Base-by-base conservation (phyloP, 2,797 vertebrate species). In the Buceros bicornis region DNA sequence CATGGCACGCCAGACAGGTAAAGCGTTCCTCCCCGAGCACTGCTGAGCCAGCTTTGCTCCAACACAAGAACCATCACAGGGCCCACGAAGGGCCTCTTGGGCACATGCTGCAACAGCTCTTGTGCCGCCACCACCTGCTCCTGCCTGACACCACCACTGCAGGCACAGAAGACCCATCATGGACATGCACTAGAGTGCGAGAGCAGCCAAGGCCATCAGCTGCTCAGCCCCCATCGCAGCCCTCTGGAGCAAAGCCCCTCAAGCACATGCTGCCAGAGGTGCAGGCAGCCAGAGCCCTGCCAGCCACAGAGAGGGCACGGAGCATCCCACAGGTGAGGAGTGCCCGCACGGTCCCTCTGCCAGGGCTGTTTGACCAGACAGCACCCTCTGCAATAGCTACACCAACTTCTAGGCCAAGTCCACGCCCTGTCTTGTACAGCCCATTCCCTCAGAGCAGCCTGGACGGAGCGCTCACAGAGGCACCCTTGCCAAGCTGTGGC, bases 141-240 rank as follows among this genome's bases (percentile, higher is more conserved):
- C 0, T 4, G 51, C 48, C 50, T 47, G 19, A 19, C 26, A 35
- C 35, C 22, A 3, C 18, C 0, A 3, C 60, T 17, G 31, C 31
- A 9, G 16, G 37, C 3, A 0, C 40, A 21, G 25, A 17, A 16
- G 31, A 13, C 26, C 61, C 53, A 8, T 24, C 3, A 6, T 5
- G 66, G 48, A 11, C 26, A 8, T 1, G 17, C 15, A 8, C 15
- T 11, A 18, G 20, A 29, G 10, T 8, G 2, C 1, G 0, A 45
- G 42, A 40, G 35, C 37, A 31, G 26, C 51, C 53, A 13, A 7
- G 2, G 6, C 10, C n/a, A 29, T 16, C 3, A 20, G 64, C 50
- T 64, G 51, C 54, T 56, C 35, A 1, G 29, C 10, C 8, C 62
- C 8, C 1, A 0, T 9, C 16, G 3, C 47, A 19, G 45, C 58